Evolutionary conservation across 2,888 invertebrate species (phyloP).

Genomic region (Galerucella pusilla): DNA sequence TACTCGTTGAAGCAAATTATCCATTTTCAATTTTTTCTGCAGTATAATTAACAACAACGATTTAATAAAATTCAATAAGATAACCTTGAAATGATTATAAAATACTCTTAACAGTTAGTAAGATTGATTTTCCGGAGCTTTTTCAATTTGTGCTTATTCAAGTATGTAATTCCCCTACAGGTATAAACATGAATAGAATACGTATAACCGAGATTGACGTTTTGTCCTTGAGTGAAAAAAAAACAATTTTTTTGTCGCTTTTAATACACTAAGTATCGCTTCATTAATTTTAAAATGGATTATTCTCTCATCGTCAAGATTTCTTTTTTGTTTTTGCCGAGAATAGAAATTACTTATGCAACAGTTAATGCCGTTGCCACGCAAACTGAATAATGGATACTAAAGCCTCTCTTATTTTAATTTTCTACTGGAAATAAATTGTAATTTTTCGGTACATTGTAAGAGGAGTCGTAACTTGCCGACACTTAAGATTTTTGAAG

Average conservation of each 20-base stretch:
- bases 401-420: conserved; percentile 33
- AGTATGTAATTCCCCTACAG: not conserved
- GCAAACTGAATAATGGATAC: conserved; percentile 34
- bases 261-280: conserved; percentile 17
- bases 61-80: too few relatives aligned
- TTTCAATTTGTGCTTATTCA: not conserved
- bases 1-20: too few relatives aligned
- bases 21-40: too few relatives aligned
- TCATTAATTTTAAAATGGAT: conserved; percentile 32
- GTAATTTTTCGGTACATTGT: conserved; percentile 36
- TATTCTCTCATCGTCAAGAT: conserved; percentile 27
- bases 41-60: too few relatives aligned
- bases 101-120: not conserved
- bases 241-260: conserved; percentile 20
- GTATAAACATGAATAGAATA: not conserved
- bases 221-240: not conserved
- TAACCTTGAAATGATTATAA: too few relatives aligned
- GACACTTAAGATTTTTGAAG: conserved; percentile 13
- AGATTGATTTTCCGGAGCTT: not conserved
- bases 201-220: not conserved
- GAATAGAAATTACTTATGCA: conserved; percentile 33
- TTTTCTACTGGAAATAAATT: conserved; percentile 35
- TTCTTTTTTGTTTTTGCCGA: conserved; percentile 20
- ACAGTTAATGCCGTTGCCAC: conserved; percentile 32
- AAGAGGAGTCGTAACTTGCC: conserved; percentile 16